Evolutionary conservation across 2,797 vertebrate species (phyloP), one percentile per base, ranked within the genome.

Genomic region (Florisuga fusca): DNA sequence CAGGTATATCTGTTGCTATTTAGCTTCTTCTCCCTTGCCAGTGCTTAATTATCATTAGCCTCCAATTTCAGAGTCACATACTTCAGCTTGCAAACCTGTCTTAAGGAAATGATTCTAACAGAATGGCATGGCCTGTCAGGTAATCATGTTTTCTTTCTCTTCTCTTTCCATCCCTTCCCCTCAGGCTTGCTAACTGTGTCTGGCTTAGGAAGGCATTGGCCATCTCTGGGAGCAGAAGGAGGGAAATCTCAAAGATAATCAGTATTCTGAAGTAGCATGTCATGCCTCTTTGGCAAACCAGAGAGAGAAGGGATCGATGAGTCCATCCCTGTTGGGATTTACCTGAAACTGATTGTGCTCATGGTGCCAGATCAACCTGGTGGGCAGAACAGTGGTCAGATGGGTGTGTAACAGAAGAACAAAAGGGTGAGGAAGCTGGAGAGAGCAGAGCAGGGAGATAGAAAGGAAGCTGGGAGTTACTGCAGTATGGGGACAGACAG

Each of bases 291-390:
- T 64, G 38, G 10, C 13, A n/a, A 27, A 22, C 12, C 12, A 16
- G 45, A 31, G 36, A 8, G 38, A 54, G 72, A 59, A 6, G 7
- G 26, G 46, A 16, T 13, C 12, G 25, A 15, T 27, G 27, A 34
- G 21, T 46, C 25, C 7, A 4, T 18, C 64, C 64, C 17, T 64
- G 4, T 34, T 90, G 63, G 34, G 38, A 33, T 84, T 89, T 76
- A 26, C 38, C 55, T 55, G 34, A 53, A 12, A 3, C 7, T 18
- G 13, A 26, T 15, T 7, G 12, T 55, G 18, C 10, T 0, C 0
- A 3, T 33, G 27, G 22, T 87, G 64, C 41, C 64, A 33, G 27
- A 33, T 59, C 55, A 77, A 1, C n/a, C 10, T 29, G 15, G 12
- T 15, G 33, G 14, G 15, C 8, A 0, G 2, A 33, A 41, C 19